Base-by-base conservation (phyloP, 2,797 vertebrate genomes). In the Lutjanus argentimaculatus region DNA sequence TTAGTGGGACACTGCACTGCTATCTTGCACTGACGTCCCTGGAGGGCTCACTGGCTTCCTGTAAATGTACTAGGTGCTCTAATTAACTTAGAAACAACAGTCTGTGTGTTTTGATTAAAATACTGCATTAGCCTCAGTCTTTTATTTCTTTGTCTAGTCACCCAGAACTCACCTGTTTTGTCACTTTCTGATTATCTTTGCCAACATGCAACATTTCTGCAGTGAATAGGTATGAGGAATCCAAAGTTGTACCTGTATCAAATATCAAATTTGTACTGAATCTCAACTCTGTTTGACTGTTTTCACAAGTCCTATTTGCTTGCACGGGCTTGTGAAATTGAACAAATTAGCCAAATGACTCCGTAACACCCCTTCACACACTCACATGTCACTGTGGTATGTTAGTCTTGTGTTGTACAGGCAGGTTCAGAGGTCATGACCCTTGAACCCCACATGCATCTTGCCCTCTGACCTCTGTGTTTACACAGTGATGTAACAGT, bases 71-170 rank as follows among this genome's bases (percentile, higher is more conserved):
- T 22, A 13, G 8, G 43, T 51, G 36, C 5, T 72, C 36, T 67
- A 53, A 82, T 77, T 48, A 75, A 77, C 45, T 59, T 3, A 42
- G 25, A 64, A 69, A 69, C 57, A 73, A 62, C 42, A 63, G n/a
- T 7, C 30, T n/a, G 14, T 58, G 43, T 61, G 15, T 74, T 63
- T 49, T 58, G 14, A 67, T 67, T 56, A 36, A 67, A 80, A 36
- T 16, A 6, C 21, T 19, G 17, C 30, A 53, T 45, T 6, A 40
- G 15, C 6, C 25, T 21, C 25, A 21, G 1, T n/a, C 12, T 69
- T 7, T 48, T 6, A 11, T 67, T 25, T 55, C 8, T 45, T 46
- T 51, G 43, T 43, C 15, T 16, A 4, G 36, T 45, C 6, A 0
- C 11, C 36, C 19, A 42, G 25, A 55, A 48, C 25, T 5, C 14